Conservation (phyloP, 1,140 invertebrate genomes). For the Drosophila seguyi region DNA sequence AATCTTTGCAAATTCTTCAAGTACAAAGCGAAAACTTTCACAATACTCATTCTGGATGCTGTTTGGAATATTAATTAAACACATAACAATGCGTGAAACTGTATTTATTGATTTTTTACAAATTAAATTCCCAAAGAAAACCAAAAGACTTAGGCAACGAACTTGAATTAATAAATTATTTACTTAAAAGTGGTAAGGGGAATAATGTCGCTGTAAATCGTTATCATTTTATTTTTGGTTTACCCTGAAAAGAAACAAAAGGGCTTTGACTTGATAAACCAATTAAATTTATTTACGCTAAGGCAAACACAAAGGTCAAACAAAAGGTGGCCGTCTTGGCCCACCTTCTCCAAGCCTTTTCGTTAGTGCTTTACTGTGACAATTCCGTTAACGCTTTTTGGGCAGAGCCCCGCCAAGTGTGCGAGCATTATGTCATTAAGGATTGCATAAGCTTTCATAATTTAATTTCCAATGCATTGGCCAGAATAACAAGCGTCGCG, state of each 20-base stretch:
- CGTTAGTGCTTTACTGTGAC: constrained; percentile 24
- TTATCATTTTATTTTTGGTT: constrained; percentile 1
- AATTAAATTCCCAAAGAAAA: not conserved
- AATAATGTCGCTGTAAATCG: not conserved
- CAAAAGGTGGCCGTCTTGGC: constrained; percentile 4
- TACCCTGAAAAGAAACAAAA: constrained; percentile 21
- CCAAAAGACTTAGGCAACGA: constrained; percentile 33
- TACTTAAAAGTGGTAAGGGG: not conserved
- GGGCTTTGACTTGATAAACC: constrained; percentile 22
- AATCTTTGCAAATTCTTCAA: not conserved
- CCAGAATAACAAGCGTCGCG: constrained; percentile 72
- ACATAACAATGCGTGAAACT: not conserved
- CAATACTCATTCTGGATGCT: not conserved
- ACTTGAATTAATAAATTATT: constrained; percentile 28
- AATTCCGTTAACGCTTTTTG: constrained; percentile 22
- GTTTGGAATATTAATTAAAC: not conserved
- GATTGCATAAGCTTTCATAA: constrained; percentile 76
- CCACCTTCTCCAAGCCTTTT: not conserved
- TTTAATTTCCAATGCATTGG: constrained; percentile 82
- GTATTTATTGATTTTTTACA: constrained; percentile 3
- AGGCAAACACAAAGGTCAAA: constrained; percentile 64
- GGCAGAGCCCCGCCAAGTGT: constrained; percentile 26
- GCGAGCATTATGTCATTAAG: constrained; percentile 71
- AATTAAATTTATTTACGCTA: constrained; percentile 64
- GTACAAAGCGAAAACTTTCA: constrained; percentile 16